Evolutionary conservation across 2,113 vertebrate species (phyloP).

Genomic region (Atherinomorus stipes): DNA sequence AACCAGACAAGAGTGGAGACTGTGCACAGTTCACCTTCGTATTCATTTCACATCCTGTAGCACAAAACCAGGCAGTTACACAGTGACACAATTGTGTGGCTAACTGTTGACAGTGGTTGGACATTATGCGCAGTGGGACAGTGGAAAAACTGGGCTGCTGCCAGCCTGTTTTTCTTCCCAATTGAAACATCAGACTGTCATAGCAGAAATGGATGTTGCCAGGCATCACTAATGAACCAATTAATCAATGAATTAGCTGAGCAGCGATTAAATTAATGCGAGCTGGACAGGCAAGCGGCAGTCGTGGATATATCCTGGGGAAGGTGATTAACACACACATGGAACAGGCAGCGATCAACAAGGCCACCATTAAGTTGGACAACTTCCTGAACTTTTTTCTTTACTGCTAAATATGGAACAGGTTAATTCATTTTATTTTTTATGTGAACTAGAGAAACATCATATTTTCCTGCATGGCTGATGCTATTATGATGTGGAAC

Average conservation of each 20-base stretch:
- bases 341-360: slow-evolving; percentile 77
- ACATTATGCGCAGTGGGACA: slow-evolving; percentile 70
- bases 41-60: slow-evolving; percentile 70
- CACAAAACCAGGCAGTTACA: slow-evolving; percentile 60
- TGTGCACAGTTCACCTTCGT: slow-evolving; percentile 69
- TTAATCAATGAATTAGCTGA: slow-evolving; percentile 84
- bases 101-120: slow-evolving; percentile 73
- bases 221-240: slow-evolving; percentile 84
- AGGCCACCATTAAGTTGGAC: slow-evolving; percentile 73
- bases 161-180: slow-evolving; percentile 75
- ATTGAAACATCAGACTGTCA: slow-evolving; percentile 82
- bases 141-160: slow-evolving; percentile 71
- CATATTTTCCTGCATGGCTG: slow-evolving; percentile 43
- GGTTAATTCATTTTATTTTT: slow-evolving; percentile 62
- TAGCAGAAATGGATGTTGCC: slow-evolving; percentile 81
- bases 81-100: slow-evolving; percentile 67
- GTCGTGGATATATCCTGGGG: slow-evolving; percentile 78
- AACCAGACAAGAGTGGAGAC: slow-evolving; percentile 68
- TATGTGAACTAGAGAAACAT: slow-evolving; percentile 38
- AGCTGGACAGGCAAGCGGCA: slow-evolving; percentile 72
- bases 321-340: slow-evolving; percentile 76
- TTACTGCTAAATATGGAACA: slow-evolving; percentile 69
- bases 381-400: slow-evolving; percentile 77
- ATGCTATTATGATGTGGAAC: slow-evolving; percentile 28
- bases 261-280: slow-evolving; percentile 82